These are phyloP conservation scores for Oriolus oriolus DNA, from an alignment of 2,113 vertebrate species.

Conservation along the genomic window DNA sequence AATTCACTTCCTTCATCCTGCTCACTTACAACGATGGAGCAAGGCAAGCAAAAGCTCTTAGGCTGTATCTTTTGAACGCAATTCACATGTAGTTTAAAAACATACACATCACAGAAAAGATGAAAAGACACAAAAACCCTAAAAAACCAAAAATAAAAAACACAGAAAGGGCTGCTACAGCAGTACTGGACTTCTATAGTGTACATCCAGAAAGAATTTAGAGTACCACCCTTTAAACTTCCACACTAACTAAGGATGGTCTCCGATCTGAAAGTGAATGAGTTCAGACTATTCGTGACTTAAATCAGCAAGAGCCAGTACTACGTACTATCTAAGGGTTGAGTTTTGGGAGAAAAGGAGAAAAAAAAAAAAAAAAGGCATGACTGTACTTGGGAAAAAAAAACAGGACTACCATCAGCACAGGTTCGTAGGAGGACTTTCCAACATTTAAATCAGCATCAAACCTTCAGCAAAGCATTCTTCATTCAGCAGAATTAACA, in stretches of 20 bases:
- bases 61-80: accelerated
- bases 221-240: neutral
- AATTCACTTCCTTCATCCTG: neutral
- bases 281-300: neutral
- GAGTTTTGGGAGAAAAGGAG: accelerated
- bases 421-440: neutral
- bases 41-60: neutral
- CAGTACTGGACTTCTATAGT: accelerated
- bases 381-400: neutral
- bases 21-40: accelerated
- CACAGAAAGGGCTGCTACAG: neutral
- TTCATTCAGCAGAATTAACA: neutral
- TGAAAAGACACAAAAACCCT: neutral
- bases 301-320: neutral
- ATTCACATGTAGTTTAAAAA: neutral
- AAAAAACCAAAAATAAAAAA: neutral
- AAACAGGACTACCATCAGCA: neutral
- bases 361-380: neutral
- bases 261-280: neutral
- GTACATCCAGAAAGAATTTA: neutral
- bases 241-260: neutral
- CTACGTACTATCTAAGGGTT: neutral
- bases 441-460: neutral
- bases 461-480: neutral
- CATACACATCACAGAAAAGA: neutral